Percentiles rank a stretch among this genome's conserved stretches.
These are phyloP conservation scores for Spatulosminthurus flaviceps DNA, from an alignment of 2,888 invertebrate species.

Conservation along the genomic window DNA sequence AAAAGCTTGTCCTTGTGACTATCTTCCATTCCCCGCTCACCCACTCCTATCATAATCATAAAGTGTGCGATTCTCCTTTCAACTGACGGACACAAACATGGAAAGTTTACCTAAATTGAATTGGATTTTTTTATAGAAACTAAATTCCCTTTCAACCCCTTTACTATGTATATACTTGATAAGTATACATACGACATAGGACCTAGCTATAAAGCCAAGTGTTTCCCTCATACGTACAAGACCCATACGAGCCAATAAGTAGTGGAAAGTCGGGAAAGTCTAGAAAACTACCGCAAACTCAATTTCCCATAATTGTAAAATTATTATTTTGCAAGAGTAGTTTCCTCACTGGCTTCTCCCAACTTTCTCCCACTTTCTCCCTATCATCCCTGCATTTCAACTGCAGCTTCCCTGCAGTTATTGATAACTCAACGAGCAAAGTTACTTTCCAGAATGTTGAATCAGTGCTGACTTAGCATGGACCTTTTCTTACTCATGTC, in stretches of 20 bases:
- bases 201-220: no score
- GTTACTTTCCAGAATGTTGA: no score
- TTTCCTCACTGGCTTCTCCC: neutral
- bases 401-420: no score
- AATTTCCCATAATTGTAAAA: conserved; percentile 8
- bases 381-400: no score
- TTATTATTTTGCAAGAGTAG: conserved; percentile 18
- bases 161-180: neutral
- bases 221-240: no score
- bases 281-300: conserved; percentile 2
- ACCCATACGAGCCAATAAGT: no score
- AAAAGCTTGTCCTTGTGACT: neutral
- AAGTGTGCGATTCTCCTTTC: conserved; percentile 8
- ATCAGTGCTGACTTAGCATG: no score
- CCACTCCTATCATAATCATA: conserved; percentile 12
- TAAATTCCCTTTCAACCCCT: neutral
- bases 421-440: no score
- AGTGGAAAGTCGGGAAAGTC: neutral
- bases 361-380: no score
- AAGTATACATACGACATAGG: neutral
- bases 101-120: conserved; percentile 30
- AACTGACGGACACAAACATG: conserved; percentile 13
- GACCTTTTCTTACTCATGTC: no score
- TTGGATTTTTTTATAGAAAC: conserved; percentile 15
- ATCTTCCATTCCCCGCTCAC: neutral